Percentiles rank a stretch among this genome's conserved stretches.
Evolutionary conservation across 92 coral and sea anemone genomes (phyloP).

Genomic region (Meandrina meandrites): DNA sequence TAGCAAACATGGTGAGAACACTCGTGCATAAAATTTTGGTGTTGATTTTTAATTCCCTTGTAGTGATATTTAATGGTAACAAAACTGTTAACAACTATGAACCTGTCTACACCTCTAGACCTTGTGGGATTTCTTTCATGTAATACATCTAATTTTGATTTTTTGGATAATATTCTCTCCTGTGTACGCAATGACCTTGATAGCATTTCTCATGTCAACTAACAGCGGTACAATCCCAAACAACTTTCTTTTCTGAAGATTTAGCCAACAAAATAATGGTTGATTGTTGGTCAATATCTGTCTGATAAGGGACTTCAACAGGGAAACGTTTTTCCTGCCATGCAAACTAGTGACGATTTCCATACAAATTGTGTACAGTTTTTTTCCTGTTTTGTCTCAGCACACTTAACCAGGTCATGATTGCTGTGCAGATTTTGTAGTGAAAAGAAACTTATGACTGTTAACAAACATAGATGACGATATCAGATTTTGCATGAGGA

Average conservation of each 20-base stretch:
- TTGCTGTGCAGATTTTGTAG: too few relatives aligned
- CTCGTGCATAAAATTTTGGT: background rate
- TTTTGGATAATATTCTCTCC: background rate
- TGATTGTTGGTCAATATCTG: background rate
- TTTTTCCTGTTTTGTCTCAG: too few relatives aligned
- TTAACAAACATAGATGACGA: too few relatives aligned
- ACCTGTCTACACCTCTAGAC: background rate
- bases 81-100: background rate
- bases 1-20: background rate
- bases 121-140: too few relatives aligned
- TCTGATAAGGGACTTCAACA: background rate
- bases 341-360: background rate
- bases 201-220: background rate
- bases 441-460: too few relatives aligned
- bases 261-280: background rate
- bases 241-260: background rate
- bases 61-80: background rate
- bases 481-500: too few relatives aligned
- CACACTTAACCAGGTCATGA: too few relatives aligned
- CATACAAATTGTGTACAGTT: too few relatives aligned
- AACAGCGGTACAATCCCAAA: background rate
- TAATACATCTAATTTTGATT: background rate
- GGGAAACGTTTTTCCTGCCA: background rate
- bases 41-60: background rate
- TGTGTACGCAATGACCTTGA: too few relatives aligned